These are phyloP conservation scores for Coregonus suidteri DNA, from an alignment of 2,797 vertebrate species.

Conservation along the genomic window DNA sequence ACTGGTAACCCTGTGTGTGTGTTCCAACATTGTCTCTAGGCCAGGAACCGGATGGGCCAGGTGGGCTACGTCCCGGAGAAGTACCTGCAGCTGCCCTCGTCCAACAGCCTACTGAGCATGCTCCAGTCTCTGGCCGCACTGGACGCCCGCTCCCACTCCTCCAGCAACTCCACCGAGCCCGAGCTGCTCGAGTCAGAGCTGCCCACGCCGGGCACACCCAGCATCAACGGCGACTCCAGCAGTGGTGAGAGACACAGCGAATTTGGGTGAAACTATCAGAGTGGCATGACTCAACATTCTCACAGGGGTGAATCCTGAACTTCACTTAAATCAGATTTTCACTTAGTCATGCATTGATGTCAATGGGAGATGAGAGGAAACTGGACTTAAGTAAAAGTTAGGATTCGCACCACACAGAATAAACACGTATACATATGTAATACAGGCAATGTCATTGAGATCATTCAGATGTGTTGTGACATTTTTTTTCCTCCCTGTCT, in stretches of 20 bases:
- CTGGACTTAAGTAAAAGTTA: not conserved
- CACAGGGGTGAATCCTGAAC: not conserved
- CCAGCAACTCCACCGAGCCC: constrained; percentile 87
- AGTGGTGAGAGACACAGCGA: constrained; percentile 75
- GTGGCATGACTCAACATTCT: not conserved
- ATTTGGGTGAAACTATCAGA: not conserved
- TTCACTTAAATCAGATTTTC: not conserved
- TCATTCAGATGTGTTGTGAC: not conserved
- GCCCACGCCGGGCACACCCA: constrained; percentile 61
- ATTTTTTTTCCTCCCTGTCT: no score
- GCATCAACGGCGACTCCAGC: constrained; percentile 84
- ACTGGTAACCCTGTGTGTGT: not conserved
- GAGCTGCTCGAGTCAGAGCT: constrained; percentile 79
- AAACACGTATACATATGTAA: not conserved
- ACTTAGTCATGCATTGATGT: not conserved
- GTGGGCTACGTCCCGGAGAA: constrained; percentile 96
- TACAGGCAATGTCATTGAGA: not conserved
- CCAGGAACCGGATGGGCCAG: constrained; percentile 88
- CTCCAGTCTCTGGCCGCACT: constrained; percentile 89
- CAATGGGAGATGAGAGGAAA: not conserved
- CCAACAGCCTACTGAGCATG: constrained; percentile 93
- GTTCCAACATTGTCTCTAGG: constrained; percentile 72
- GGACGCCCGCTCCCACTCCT: constrained; percentile 92
- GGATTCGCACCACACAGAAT: not conserved
- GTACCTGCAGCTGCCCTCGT: constrained; percentile 92